phyloP scores from a whole-genome alignment of 2,113 vertebrate species.

The Percopsis transmontana region DNA sequence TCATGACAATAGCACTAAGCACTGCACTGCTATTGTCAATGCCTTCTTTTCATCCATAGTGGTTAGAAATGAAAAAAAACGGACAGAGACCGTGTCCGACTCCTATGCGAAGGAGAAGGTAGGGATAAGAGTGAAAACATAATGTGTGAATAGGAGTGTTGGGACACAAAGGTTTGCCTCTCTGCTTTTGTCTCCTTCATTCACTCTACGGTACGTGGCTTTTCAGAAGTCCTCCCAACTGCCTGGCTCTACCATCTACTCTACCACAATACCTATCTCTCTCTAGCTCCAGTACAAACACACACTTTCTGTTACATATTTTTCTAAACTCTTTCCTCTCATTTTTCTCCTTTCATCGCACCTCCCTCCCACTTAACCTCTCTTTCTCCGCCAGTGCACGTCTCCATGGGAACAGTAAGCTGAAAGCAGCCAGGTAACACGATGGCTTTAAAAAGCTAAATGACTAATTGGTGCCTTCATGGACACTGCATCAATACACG shows the following conservation, averaged over 20 bases:
- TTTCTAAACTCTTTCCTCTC: not conserved
- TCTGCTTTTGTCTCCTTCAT: not conserved
- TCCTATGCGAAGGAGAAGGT: not conserved
- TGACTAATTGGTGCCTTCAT: not conserved
- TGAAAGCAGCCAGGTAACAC: not conserved
- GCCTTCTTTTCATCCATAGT: too few relatives aligned
- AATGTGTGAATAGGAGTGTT: not conserved
- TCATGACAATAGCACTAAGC: too few relatives aligned
- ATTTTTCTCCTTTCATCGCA: not conserved
- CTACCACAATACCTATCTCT: too few relatives aligned
- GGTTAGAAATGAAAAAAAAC: too few relatives aligned
- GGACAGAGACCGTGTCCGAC: not conserved
- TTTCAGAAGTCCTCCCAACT: not conserved
- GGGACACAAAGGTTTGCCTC: not conserved
- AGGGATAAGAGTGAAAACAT: not conserved
- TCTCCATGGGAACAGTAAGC: slow-evolving; percentile 6
- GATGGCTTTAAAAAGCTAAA: not conserved
- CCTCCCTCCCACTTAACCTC: not conserved
- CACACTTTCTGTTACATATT: not conserved
- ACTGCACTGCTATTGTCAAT: too few relatives aligned
- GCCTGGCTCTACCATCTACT: too few relatives aligned
- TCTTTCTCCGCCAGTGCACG: not conserved
- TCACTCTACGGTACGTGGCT: not conserved
- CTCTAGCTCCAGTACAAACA: not conserved
- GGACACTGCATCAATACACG: not conserved